These are phyloP conservation scores for Druon quercuslanigerum DNA, from an alignment of 1,140 invertebrate genomes.

Conservation along the genomic window DNA sequence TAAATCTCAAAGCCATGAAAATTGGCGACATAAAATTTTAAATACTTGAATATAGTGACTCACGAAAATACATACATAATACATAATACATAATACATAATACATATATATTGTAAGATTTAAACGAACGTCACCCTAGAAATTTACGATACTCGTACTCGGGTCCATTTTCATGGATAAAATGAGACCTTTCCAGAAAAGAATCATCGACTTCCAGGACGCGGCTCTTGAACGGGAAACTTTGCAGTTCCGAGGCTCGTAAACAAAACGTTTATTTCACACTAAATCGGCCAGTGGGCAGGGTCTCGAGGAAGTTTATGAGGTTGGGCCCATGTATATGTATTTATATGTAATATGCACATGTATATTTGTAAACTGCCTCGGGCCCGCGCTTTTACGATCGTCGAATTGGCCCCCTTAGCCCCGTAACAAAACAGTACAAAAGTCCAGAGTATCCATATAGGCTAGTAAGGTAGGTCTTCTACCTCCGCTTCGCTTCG, in stretches of 20 bases:
- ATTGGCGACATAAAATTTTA: too few species aligned
- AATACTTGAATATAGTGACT: too few species aligned
- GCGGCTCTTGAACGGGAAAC: slow-evolving; percentile 39
- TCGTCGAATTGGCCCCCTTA: slow-evolving; percentile 54
- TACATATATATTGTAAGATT: slow-evolving; percentile 19
- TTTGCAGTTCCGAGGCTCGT: slow-evolving; percentile 17
- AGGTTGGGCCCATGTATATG: slow-evolving; percentile 8
- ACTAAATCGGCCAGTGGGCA: slow-evolving; percentile 39
- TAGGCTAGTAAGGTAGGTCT: neutral
- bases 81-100: neutral
- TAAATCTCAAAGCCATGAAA: too few species aligned
- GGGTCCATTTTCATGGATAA: slow-evolving; percentile 20
- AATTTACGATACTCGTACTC: neutral
- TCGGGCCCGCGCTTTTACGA: slow-evolving; percentile 48
- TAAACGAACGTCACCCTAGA: slow-evolving; percentile 13
- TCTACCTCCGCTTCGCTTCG: neutral
- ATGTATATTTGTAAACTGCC: slow-evolving; percentile 49
- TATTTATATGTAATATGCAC: slow-evolving; percentile 40
- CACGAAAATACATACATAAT: neutral
- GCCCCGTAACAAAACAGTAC: slow-evolving; percentile 46
- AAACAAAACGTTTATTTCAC: slow-evolving; percentile 40
- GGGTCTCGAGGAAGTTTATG: slow-evolving; percentile 32
- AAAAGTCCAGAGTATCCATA: slow-evolving; percentile 43
- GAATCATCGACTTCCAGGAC: slow-evolving; percentile 11
- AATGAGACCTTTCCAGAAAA: slow-evolving; percentile 9